phyloP scores from a whole-genome alignment of 2,888 invertebrate species.

The Gryllus longicercus region DNA sequence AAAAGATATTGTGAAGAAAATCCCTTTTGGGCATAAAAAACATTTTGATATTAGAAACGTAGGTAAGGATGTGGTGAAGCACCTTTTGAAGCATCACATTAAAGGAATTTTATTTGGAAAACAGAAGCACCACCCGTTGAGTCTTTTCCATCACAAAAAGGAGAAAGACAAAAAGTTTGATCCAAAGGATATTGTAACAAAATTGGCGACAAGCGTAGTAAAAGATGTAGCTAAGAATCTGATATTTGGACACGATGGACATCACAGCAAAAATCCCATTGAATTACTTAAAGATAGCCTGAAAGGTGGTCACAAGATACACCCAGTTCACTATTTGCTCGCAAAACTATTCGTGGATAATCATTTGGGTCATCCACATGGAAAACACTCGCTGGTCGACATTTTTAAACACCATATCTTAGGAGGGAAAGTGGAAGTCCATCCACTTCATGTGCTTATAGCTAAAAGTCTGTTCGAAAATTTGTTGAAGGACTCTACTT shows the following conservation, averaged over 20 bases:
- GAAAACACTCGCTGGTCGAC: neutral
- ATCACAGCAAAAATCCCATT: neutral
- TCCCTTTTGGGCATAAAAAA: too few relatives aligned
- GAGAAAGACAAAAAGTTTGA: neutral
- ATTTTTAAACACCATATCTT: neutral
- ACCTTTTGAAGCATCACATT: too few relatives aligned
- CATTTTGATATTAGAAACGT: too few relatives aligned
- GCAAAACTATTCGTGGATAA: neutral
- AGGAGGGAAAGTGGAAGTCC: neutral
- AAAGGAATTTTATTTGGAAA: too few relatives aligned
- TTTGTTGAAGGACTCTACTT: neutral
- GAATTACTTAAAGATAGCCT: neutral
- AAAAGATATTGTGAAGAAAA: neutral
- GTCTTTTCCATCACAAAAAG: too few relatives aligned
- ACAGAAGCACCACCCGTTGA: too few relatives aligned
- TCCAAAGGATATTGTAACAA: neutral
- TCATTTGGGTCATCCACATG: neutral
- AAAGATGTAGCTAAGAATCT: neutral
- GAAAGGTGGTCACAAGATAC: neutral
- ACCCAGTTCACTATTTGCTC: neutral
- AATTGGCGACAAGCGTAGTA: neutral
- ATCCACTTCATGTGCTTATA: neutral
- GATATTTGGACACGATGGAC: neutral
- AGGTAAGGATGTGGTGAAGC: too few relatives aligned
- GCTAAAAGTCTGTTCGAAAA: slow-evolving; percentile 2